Evolutionary conservation across 92 coral and sea anemone species (phyloP).

Genomic region (Blastomussa wellsi): DNA sequence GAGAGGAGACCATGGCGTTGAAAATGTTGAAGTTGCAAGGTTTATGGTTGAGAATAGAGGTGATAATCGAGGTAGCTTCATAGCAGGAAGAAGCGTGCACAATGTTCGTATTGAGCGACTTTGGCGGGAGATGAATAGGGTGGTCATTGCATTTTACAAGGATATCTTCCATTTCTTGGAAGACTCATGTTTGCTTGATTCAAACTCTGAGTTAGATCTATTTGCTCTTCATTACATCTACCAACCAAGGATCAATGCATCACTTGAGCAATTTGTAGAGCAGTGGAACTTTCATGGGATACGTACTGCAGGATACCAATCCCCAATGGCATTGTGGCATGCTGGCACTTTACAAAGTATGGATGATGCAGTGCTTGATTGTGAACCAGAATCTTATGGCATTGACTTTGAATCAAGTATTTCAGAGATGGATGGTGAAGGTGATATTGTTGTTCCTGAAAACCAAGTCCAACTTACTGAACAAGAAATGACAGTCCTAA

Average conservation of each 20-base stretch:
- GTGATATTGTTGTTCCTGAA: slow-evolving; percentile 57
- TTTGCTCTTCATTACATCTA: slow-evolving; percentile 64
- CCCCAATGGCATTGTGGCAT: slow-evolving; percentile 59
- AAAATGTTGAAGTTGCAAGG: slow-evolving; percentile 59
- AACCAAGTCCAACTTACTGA: slow-evolving; percentile 26
- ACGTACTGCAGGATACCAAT: slow-evolving; percentile 60
- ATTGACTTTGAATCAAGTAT: slow-evolving; percentile 62
- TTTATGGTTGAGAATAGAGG: slow-evolving; percentile 63
- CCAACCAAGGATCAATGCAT: slow-evolving; percentile 58
- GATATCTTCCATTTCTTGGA: slow-evolving; percentile 63
- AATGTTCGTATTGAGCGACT: slow-evolving; percentile 62
- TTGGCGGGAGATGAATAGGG: slow-evolving; percentile 67
- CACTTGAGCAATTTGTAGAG: slow-evolving; percentile 45
- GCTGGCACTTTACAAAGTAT: slow-evolving; percentile 51
- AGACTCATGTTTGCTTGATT: slow-evolving; percentile 53
- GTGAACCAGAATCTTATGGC: slow-evolving; percentile 59
- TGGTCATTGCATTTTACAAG: slow-evolving; percentile 54
- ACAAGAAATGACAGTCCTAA: slow-evolving; percentile 36
- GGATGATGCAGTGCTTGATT: slow-evolving; percentile 38
- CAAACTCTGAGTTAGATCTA: slow-evolving; percentile 51
- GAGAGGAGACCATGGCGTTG: slow-evolving; percentile 58
- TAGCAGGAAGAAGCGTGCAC: slow-evolving; percentile 63
- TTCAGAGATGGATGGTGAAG: slow-evolving; percentile 43
- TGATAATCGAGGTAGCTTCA: slow-evolving; percentile 67
- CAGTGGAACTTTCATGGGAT: slow-evolving; percentile 64